Conservation (phyloP, 2,888 invertebrate genomes). For the Hemistola chrysoprasaria region DNA sequence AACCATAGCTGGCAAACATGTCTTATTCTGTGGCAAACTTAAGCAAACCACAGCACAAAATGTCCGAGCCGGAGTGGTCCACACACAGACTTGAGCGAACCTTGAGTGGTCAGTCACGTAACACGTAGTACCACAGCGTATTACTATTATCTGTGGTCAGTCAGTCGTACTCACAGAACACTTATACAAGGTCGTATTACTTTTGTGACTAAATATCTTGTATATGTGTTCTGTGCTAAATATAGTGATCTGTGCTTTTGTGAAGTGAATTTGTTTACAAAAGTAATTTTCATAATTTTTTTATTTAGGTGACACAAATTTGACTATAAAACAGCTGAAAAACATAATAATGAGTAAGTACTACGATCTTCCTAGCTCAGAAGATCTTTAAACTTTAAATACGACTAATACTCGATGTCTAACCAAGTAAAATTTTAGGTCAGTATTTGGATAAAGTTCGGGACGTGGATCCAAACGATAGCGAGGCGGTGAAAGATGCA, state of each 20-base stretch:
- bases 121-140: no score
- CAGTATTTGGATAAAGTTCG: conserved; percentile 60
- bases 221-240: no score
- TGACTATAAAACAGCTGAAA: conserved; percentile 2
- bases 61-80: no score
- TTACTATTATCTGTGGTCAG: no score
- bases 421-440: conserved; percentile 41
- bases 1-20: no score
- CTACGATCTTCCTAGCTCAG: neutral
- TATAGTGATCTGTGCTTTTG: neutral
- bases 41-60: no score
- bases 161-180: no score
- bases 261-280: conserved; percentile 37
- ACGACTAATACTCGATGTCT: neutral
- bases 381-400: neutral
- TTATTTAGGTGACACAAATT: neutral
- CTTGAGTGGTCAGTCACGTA: no score
- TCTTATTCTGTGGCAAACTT: no score
- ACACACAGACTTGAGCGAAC: no score
- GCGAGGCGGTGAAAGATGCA: conserved; percentile 63
- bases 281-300: neutral
- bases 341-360: conserved; percentile 25
- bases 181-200: no score
- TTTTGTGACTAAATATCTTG: no score
- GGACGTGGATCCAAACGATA: conserved; percentile 61